Evolutionary conservation across 53 echinoderm and acorn worm genomes (phyloP).

Genomic region (Astropecten irregularis): DNA sequence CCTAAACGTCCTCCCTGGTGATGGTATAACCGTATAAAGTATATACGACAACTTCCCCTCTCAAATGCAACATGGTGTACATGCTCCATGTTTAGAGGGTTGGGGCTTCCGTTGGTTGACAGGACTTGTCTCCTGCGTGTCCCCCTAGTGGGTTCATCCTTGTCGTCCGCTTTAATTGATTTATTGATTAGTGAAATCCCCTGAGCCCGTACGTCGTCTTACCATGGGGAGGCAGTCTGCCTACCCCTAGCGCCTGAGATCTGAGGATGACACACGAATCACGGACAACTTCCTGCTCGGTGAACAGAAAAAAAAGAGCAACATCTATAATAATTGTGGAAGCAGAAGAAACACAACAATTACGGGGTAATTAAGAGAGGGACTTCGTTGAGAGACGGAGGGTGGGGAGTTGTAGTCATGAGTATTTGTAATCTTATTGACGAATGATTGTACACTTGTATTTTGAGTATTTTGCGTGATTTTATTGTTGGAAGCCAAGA

Average conservation of each 20-base stretch:
- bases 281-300: no score
- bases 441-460: not conserved
- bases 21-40: no score
- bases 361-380: not conserved
- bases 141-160: not conserved
- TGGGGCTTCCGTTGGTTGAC: not conserved
- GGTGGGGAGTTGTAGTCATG: not conserved
- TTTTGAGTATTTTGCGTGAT: no score
- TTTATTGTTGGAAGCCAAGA: no score
- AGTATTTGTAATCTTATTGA: not conserved
- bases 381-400: not conserved
- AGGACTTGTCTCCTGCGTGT: not conserved
- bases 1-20: no score
- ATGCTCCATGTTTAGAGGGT: not conserved
- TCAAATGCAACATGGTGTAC: no score
- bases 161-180: slow-evolving; percentile 20
- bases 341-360: not conserved
- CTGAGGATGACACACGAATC: not conserved
- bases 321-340: no score
- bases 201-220: not conserved
- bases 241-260: not conserved
- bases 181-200: slow-evolving; percentile 12
- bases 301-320: no score
- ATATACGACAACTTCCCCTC: no score
- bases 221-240: not conserved